Evolutionary conservation across 1,140 invertebrate species (phyloP).

Genomic region (Gerris buenoi): DNA sequence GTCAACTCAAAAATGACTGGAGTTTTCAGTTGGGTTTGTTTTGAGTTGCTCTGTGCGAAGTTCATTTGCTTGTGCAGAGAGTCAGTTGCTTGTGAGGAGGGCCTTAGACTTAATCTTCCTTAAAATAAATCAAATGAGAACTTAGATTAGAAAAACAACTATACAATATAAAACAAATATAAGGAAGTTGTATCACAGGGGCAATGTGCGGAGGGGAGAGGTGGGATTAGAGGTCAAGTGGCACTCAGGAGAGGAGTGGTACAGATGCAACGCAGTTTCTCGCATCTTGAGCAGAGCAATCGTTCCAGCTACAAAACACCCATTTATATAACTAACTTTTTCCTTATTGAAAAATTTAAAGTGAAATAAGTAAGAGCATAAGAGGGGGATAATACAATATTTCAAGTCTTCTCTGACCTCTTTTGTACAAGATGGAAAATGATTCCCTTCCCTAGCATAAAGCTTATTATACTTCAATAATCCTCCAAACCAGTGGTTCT

Average conservation of each 20-base stretch:
- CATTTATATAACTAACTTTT: background rate
- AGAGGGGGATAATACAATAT: background rate
- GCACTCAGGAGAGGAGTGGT: slow-evolving; percentile 14
- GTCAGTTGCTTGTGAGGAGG: too few relatives aligned
- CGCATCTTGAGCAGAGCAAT: slow-evolving; percentile 38
- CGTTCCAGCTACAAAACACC: slow-evolving; percentile 32
- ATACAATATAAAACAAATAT: background rate
- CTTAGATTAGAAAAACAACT: background rate
- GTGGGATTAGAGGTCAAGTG: slow-evolving; percentile 1
- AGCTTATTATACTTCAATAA: background rate
- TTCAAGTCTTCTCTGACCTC: background rate
- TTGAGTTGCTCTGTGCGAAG: too few relatives aligned
- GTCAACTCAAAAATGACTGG: too few relatives aligned
- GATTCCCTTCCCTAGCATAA: background rate
- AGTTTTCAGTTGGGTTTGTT: too few relatives aligned
- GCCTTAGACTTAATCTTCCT: too few relatives aligned
- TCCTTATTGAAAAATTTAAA: slow-evolving; percentile 6
- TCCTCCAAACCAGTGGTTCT: too few relatives aligned
- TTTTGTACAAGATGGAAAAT: background rate
- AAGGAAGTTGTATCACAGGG: too few relatives aligned
- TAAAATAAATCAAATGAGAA: too few relatives aligned
- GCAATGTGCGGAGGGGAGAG: background rate
- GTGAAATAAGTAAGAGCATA: slow-evolving; percentile 13
- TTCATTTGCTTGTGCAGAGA: too few relatives aligned
- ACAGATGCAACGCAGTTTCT: slow-evolving; percentile 35